Percentiles rank a stretch among this genome's conserved stretches.
Conservation (phyloP, 2,113 vertebrate genomes). For the Orthonyx spaldingii region DNA sequence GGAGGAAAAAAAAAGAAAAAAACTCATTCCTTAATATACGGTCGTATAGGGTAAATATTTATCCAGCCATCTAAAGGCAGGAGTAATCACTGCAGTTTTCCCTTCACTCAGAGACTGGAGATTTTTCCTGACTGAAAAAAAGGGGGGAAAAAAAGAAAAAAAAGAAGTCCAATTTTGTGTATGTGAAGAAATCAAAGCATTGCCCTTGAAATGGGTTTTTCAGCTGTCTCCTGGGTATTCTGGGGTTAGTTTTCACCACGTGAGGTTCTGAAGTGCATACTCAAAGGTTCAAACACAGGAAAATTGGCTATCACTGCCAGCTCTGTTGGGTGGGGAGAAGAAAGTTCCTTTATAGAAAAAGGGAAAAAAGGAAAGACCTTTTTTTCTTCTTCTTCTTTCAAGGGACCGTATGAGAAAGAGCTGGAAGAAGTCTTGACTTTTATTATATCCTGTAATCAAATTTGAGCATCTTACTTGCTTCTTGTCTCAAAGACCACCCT, state of each 20-base stretch:
- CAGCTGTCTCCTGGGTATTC: constrained; percentile 57
- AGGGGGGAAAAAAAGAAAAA: not conserved
- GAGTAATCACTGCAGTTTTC: constrained; percentile 53
- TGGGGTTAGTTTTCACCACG: constrained; percentile 61
- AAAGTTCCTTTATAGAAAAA: constrained; percentile 35
- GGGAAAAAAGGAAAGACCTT: not conserved
- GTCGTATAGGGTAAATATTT: constrained; percentile 61
- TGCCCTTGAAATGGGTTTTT: constrained; percentile 52
- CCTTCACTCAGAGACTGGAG: constrained; percentile 45
- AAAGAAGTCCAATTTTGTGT: constrained; percentile 26
- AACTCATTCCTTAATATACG: constrained; percentile 47
- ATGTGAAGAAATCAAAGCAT: constrained; percentile 49
- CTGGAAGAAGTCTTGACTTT: constrained; percentile 59
- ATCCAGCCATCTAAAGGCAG: constrained; percentile 51
- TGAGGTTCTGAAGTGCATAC: constrained; percentile 62
- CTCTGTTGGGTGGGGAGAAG: constrained; percentile 59
- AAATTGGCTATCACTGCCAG: constrained; percentile 47
- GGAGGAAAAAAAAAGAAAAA: not conserved
- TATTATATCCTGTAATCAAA: constrained; percentile 69
- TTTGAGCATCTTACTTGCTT: constrained; percentile 62
- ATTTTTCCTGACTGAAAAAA: constrained; percentile 16
- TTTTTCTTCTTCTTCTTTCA: constrained; percentile 32
- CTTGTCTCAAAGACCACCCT: constrained; percentile 65
- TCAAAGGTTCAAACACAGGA: constrained; percentile 55
- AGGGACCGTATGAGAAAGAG: constrained; percentile 14